Base-by-base conservation (phyloP, 2,888 invertebrate species). In the Autographa pulchrina region DNA sequence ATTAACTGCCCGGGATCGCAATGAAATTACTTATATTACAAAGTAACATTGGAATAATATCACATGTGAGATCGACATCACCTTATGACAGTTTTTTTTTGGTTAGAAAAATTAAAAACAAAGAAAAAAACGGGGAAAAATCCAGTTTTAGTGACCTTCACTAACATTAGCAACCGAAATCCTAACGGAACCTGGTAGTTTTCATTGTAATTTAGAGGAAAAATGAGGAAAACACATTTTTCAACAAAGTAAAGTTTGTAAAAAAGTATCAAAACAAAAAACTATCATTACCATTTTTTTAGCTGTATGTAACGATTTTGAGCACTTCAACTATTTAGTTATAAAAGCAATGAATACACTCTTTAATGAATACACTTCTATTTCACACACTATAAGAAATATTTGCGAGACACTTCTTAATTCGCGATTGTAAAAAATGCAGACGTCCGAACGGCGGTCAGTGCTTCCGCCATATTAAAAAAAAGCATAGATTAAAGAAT, bases 221-320 rank as follows among this genome's bases (percentile, higher is more conserved):
- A 87, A 89, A 81, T 74, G 72, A 71, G 70, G 87, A 92, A 93
- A 92, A 91, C 88, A 89, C 86, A 88, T 89, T 88, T 90, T 89
- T 88, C 86, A 88, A 88, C 86, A 88, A 92, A 90, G 92, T 91
- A 89, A 92, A 93, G 92, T 94, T 94, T 87, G 91, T 93, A 93
- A 96, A 96, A 94, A 96, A 95, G 95, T 96, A 96, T 95, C 96
- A 96, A 96, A 96, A 96, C 96, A 96, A 96, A 96, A 96, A 96
- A 96, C 94, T 94, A 94, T 95, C 94, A 93, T 95, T 96, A 96
- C 96, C 96, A 96, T 96, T 96, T 96, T 96, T 95, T 89, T 82
- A 80, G 85, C 84, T 81, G 87, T 89, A 87, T 85, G 82, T 80
- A 80, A 78, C 71, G 85, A 83, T 82, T 81, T 77, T 68, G 72